Conservation (phyloP, 2,888 invertebrate genomes). For the Meiosimyza decipiens region DNA sequence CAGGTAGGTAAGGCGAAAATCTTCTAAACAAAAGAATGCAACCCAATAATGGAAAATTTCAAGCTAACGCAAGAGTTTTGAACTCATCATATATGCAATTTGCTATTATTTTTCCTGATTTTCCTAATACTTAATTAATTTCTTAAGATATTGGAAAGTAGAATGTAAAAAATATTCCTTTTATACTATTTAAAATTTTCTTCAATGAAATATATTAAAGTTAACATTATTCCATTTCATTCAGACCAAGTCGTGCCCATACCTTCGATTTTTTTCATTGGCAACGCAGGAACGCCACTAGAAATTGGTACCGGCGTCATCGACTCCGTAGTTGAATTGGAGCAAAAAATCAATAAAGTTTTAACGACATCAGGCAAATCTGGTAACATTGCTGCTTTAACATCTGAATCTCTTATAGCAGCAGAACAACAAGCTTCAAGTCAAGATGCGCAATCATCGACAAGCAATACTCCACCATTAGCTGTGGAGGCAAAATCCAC, state of each 20-base stretch:
- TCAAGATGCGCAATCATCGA: neutral
- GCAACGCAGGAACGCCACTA: slow-evolving; percentile 81
- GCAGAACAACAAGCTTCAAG: slow-evolving; percentile 25
- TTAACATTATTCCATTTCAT: slow-evolving; percentile 11
- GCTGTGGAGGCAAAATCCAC: neutral
- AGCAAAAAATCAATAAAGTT: slow-evolving; percentile 74
- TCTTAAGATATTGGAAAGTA: too few species aligned
- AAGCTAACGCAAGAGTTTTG: too few species aligned
- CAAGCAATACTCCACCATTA: neutral
- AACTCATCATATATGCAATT: too few species aligned
- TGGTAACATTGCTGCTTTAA: slow-evolving; percentile 5
- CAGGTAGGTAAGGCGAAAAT: too few species aligned
- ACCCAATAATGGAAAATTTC: too few species aligned
- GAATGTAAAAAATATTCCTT: too few species aligned
- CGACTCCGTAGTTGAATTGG: slow-evolving; percentile 71
- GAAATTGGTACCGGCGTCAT: slow-evolving; percentile 79
- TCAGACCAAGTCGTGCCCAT: slow-evolving; percentile 79
- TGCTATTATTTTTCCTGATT: too few species aligned
- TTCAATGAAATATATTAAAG: neutral
- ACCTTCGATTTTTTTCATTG: slow-evolving; percentile 90
- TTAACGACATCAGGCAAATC: slow-evolving; percentile 49
- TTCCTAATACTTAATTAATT: too few species aligned
- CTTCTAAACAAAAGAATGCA: too few species aligned
- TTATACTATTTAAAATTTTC: neutral
- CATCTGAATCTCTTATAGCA: slow-evolving; percentile 33